These are phyloP conservation scores for Dolichotis patagonum DNA, from an alignment of 2,113 vertebrate genomes.

Conservation along the genomic window DNA sequence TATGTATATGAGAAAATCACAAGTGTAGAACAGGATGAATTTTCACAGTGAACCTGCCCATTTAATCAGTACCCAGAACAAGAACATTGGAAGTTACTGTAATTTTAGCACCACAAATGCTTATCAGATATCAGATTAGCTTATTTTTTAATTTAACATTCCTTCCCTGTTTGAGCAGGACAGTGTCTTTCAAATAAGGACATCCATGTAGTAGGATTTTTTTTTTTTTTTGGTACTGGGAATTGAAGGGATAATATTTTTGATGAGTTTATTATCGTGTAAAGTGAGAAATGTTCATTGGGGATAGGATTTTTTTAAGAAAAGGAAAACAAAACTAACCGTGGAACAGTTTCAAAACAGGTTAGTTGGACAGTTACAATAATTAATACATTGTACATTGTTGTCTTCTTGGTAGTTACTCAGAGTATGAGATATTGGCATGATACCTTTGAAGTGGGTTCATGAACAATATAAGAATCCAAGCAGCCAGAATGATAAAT, in stretches of 20 bases:
- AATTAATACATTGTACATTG: no score
- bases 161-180: not conserved
- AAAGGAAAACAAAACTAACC: no score
- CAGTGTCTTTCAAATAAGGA: not conserved
- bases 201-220: not conserved
- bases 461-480: no score
- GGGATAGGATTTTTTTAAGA: not conserved
- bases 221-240: no score
- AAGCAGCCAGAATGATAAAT: no score
- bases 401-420: no score
- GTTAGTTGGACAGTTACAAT: no score
- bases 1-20: not conserved
- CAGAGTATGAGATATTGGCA: no score
- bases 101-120: not conserved
- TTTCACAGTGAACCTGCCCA: not conserved
- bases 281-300: not conserved
- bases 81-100: not conserved
- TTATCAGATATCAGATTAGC: not conserved
- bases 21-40: not conserved
- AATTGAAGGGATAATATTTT: not conserved
- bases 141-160: not conserved
- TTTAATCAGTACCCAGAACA: not conserved
- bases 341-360: no score
- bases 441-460: no score
- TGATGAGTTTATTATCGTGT: not conserved